Evolutionary conservation across 2,113 vertebrate genomes (phyloP), one percentile per base, ranked within the genome.

Genomic region (Aspiorhynchus laticeps): DNA sequence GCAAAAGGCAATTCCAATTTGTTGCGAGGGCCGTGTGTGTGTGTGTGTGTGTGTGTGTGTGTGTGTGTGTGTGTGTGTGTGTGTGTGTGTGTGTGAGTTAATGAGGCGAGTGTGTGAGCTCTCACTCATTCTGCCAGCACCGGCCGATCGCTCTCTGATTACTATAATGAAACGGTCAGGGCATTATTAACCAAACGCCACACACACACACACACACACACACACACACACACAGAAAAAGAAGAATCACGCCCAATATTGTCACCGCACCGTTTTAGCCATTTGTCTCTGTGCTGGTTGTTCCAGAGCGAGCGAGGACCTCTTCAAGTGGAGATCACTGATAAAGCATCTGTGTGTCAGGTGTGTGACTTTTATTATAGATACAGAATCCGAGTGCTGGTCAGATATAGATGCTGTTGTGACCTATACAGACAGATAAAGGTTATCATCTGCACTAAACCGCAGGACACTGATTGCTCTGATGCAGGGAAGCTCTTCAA

Each of bases 141-240:
- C 81, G 86, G 91, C 90, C 93, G 95, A 95, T 94, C 92, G 91
- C 90, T 86, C 89, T 89, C 92, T 94, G 95, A 96, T 96, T 95
- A 94, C 95, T 94, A 93, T 95, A 96, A 96, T 95, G 94, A 95
- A 96, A 95, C 89, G 93, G 92, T 94, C 94, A 93, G 90, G 90
- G 93, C 92, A 94, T 95, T 95, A 95, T 95, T 95, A 95, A 95
- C 94, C 94, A 94, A 94, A 93, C 84, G 21, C 90, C 83, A 86
- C 28, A 41, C 78, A 85, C n/a, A 81, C 28, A 41, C 78, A 85
- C n/a, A 81, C 71, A 82, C 14, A 53, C 69, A 76, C 36, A 74
- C 41, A 41, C 43, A 12, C 43, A 46, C 43, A 46, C 43, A 46
- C 15, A 53, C 71, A 81, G 33, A 81, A 84, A 76, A 83, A 87